A percentile compares a stretch with the other conserved stretches of the same genome.
Evolutionary conservation across 2,113 vertebrate species (phyloP).

Genomic region (Sander vitreus): DNA sequence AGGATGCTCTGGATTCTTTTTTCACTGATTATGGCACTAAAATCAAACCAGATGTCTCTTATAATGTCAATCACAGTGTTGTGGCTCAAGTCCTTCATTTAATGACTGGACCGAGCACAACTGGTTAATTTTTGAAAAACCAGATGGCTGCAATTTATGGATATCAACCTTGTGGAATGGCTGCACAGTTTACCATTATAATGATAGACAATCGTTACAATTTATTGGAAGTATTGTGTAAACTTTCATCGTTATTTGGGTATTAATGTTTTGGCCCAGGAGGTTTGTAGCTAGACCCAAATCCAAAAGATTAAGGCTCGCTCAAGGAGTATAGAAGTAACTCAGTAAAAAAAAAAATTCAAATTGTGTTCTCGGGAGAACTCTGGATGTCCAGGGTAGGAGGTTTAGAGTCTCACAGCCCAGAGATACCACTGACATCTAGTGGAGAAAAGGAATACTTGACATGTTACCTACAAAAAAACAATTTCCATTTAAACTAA

Average conservation of each 20-base stretch:
- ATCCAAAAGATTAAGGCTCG: too few relatives aligned
- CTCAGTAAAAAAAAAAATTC: too few relatives aligned
- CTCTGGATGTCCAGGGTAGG: too few relatives aligned
- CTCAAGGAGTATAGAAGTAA: too few relatives aligned
- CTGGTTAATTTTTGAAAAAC: neutral
- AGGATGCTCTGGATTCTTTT: neutral
- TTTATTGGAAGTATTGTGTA: neutral
- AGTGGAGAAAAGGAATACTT: conserved; percentile 14
- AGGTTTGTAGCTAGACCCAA: too few relatives aligned
- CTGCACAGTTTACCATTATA: neutral
- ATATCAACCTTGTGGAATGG: neutral
- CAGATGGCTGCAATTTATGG: neutral
- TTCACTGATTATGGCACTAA: neutral
- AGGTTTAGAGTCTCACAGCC: neutral
- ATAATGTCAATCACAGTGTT: neutral
- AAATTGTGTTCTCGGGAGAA: too few relatives aligned
- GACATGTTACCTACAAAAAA: neutral
- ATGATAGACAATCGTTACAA: neutral
- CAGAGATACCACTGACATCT: conserved; percentile 48
- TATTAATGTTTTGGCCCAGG: neutral
- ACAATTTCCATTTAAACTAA: neutral
- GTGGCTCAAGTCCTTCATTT: conserved; percentile 1
- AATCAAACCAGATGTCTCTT: conserved; percentile 6
- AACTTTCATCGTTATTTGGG: neutral
- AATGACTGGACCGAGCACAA: neutral